Evolutionary conservation across 2,113 vertebrate genomes (phyloP).

Genomic region (Pangasianodon gigas): DNA sequence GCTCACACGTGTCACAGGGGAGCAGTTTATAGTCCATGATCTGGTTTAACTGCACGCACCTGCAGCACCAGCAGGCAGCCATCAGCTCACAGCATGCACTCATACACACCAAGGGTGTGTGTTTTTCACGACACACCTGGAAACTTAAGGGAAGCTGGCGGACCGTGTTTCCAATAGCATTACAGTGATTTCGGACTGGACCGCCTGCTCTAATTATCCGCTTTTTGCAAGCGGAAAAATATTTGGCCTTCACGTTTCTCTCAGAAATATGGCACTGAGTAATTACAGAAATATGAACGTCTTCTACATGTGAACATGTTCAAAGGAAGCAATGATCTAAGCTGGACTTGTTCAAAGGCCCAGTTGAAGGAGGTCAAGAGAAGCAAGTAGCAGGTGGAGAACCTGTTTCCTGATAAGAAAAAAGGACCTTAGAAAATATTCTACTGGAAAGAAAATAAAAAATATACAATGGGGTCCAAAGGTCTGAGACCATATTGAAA

Average conservation of each 20-base stretch:
- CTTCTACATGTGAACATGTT: slow-evolving; percentile 15
- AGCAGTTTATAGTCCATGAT: slow-evolving; percentile 46
- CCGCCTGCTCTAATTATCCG: slow-evolving; percentile 29
- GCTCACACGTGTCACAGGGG: slow-evolving; percentile 33
- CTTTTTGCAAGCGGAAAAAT: slow-evolving; percentile 35
- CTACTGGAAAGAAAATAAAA: not conserved
- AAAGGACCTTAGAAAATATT: slow-evolving; percentile 8
- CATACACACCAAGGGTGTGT: slow-evolving; percentile 6
- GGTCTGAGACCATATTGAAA: not conserved
- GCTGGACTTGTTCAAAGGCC: not conserved
- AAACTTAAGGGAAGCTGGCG: slow-evolving; percentile 10
- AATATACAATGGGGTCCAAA: not conserved
- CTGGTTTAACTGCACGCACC: slow-evolving; percentile 56
- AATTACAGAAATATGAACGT: slow-evolving; percentile 45
- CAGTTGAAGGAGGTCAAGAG: not conserved
- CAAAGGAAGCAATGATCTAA: slow-evolving; percentile 43
- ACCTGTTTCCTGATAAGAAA: slow-evolving; percentile 13
- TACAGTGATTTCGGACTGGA: slow-evolving; percentile 6
- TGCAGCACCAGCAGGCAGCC: slow-evolving; percentile 38
- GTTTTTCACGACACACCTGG: slow-evolving; percentile 51
- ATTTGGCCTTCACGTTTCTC: slow-evolving; percentile 26
- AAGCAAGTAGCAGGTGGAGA: slow-evolving; percentile 9
- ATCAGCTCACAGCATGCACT: slow-evolving; percentile 36
- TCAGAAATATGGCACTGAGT: slow-evolving; percentile 43
- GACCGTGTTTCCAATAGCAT: not conserved